Percentiles rank a stretch among this genome's conserved stretches.
Conservation (phyloP, 2,113 vertebrate species). For the Phocoena phocoena region DNA sequence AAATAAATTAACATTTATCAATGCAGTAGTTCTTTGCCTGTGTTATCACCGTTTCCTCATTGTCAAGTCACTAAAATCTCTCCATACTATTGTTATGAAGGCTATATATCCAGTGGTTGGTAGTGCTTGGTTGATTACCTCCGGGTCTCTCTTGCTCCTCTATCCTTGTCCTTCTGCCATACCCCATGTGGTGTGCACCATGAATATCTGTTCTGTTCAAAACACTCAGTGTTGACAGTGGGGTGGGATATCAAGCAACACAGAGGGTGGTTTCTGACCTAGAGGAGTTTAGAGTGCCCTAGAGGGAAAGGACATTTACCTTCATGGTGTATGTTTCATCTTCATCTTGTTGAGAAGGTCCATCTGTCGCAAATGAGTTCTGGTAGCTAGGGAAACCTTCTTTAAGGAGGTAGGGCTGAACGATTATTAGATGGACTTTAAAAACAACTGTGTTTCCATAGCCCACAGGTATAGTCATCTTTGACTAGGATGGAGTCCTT, state of each 20-base stretch:
- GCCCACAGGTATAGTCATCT: background rate
- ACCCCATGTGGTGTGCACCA: background rate
- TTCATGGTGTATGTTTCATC: background rate
- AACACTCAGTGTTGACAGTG: background rate
- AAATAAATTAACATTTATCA: background rate
- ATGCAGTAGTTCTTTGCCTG: background rate
- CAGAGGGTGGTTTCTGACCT: background rate
- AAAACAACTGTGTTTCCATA: background rate
- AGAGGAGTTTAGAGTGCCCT: too few species aligned
- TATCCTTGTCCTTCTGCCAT: background rate
- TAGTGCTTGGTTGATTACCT: background rate
- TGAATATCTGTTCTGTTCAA: background rate
- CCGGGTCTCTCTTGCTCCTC: background rate
- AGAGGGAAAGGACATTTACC: background rate
- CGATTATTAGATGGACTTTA: background rate
- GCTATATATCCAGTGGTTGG: too few species aligned
- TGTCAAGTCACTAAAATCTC: background rate
- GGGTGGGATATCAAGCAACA: background rate
- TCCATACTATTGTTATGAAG: accelerated
- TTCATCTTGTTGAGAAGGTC: background rate
- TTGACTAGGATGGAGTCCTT: background rate
- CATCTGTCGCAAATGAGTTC: background rate
- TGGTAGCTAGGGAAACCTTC: background rate
- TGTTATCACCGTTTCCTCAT: background rate
- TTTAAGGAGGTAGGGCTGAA: background rate